Conservation (phyloP, 2,888 invertebrate genomes). For the Plusia festucae region DNA sequence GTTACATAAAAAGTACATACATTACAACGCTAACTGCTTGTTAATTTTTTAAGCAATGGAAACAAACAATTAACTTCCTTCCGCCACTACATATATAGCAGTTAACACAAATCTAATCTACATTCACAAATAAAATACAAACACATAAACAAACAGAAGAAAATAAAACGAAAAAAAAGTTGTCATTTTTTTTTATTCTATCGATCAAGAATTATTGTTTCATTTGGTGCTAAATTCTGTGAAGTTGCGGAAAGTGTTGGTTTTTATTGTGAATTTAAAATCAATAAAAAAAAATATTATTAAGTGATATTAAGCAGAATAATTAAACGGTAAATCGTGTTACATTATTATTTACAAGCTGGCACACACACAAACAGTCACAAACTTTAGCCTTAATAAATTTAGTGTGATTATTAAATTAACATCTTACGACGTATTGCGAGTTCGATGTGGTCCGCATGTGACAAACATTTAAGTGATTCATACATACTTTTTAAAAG, state of each 20-base stretch:
- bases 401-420: too few relatives aligned
- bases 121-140: slow-evolving; percentile 53
- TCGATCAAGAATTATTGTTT: not conserved
- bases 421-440: not conserved
- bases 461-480: too few relatives aligned
- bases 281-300: not conserved
- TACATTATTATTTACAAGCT: not conserved
- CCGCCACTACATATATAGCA: slow-evolving; percentile 54
- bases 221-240: slow-evolving; percentile 16
- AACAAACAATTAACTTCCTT: slow-evolving; percentile 46
- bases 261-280: slow-evolving; percentile 11
- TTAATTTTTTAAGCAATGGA: slow-evolving; percentile 31
- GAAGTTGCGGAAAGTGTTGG: not conserved
- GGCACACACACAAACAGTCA: too few relatives aligned
- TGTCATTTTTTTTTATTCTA: slow-evolving; percentile 9
- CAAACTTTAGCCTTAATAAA: too few relatives aligned
- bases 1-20: not conserved
- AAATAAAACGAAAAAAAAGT: not conserved
- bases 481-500: not conserved
- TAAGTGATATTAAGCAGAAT: not conserved
- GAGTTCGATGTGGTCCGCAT: not conserved
- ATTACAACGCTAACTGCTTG: not conserved
- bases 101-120: slow-evolving; percentile 35
- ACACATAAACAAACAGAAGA: slow-evolving; percentile 46
- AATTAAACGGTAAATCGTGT: not conserved